phyloP scores from a whole-genome alignment of 2,113 vertebrate genomes.

The Prietella phreatophila region DNA sequence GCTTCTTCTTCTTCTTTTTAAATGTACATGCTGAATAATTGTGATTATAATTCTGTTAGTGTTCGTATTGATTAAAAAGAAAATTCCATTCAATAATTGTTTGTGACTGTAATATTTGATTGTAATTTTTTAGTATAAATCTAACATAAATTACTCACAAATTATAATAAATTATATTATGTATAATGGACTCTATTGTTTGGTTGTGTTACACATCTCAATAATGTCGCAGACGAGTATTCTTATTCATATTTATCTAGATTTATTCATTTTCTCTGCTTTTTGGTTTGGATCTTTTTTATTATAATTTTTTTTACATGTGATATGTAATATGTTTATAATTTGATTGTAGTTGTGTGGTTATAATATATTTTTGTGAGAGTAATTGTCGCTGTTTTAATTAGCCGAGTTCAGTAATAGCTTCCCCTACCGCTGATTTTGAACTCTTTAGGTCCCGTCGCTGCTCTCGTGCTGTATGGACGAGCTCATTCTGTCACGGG shows the following conservation, averaged over 20 bases:
- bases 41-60: not conserved
- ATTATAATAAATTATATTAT: not conserved
- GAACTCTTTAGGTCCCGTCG: not conserved
- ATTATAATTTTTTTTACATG: not conserved
- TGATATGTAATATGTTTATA: not conserved
- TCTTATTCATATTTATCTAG: not conserved
- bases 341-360: not conserved
- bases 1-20: not conserved
- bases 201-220: not conserved
- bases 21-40: not conserved
- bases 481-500: conserved; percentile 52
- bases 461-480: conserved; percentile 41
- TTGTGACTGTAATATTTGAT: not conserved
- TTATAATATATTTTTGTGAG: not conserved
- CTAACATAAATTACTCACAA: not conserved
- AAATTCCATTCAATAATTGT: not conserved
- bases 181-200: not conserved
- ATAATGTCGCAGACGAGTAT: not conserved
- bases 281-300: too few relatives aligned
- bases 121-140: not conserved
- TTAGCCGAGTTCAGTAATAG: not conserved
- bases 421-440: not conserved
- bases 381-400: not conserved
- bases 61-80: not conserved
- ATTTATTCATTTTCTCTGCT: not conserved